A percentile compares a stretch with the other conserved stretches of the same genome.
These are phyloP conservation scores for Pholis gunnellus DNA, from an alignment of 2,113 vertebrate genomes.

Conservation along the genomic window DNA sequence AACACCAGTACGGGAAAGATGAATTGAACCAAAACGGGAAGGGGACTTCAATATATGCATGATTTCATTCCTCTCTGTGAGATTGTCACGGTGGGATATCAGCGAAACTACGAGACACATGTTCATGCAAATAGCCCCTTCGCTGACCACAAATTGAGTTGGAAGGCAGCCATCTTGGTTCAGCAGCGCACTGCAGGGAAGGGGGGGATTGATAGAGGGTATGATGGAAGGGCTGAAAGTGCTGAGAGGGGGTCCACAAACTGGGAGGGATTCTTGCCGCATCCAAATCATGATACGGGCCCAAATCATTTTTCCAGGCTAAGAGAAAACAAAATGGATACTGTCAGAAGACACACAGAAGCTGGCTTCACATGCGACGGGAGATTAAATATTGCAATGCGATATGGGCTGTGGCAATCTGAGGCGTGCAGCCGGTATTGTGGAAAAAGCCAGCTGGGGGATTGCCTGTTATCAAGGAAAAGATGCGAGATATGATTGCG, in stretches of 20 bases:
- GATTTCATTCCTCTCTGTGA: slow-evolving; percentile 62
- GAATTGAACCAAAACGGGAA: slow-evolving; percentile 50
- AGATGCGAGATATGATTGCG: slow-evolving; percentile 63
- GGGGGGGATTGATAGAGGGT: slow-evolving; percentile 29
- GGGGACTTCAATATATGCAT: slow-evolving; percentile 60
- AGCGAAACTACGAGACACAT: slow-evolving; percentile 75
- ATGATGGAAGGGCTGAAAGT: slow-evolving; percentile 28
- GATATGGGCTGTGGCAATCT: slow-evolving; percentile 53
- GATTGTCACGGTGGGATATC: slow-evolving; percentile 68
- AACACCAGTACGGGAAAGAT: slow-evolving; percentile 41
- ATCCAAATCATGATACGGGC: slow-evolving; percentile 44
- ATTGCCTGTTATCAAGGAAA: slow-evolving; percentile 58
- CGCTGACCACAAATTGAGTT: slow-evolving; percentile 77
- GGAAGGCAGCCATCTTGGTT: slow-evolving; percentile 77
- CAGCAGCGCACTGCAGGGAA: slow-evolving; percentile 49
- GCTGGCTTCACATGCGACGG: slow-evolving; percentile 35
- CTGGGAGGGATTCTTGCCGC: slow-evolving; percentile 29
- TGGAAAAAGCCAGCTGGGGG: slow-evolving; percentile 46
- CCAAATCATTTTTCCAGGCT: slow-evolving; percentile 33
- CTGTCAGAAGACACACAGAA: slow-evolving; percentile 25
- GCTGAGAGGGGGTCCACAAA: background rate
- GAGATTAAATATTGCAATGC: slow-evolving; percentile 64
- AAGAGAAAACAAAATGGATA: slow-evolving; percentile 56
- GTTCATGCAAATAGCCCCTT: slow-evolving; percentile 77
- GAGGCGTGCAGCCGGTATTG: slow-evolving; percentile 41